Base-by-base conservation (phyloP, 2,888 invertebrate genomes). In the Dinocampus coccinellae region DNA sequence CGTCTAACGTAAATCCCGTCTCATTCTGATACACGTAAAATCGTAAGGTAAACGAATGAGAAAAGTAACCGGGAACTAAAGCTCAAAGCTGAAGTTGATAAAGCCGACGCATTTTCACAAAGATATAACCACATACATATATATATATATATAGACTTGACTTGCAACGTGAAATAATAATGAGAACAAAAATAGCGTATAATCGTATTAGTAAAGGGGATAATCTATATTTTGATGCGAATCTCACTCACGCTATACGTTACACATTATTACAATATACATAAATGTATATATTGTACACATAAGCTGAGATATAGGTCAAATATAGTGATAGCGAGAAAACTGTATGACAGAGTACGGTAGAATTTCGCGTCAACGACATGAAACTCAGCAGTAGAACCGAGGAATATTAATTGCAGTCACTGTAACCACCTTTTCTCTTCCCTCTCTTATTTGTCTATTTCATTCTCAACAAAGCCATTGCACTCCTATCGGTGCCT, bases 341-440 rank as follows among this genome's bases (percentile, higher is more conserved):
- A 47, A 58, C 33, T 42, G 58, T 39, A 20, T 26, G 33, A 55
- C 26, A 57, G 57, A 57, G 29, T n/a, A n/a, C n/a, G n/a, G n/a
- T n/a, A n/a, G n/a, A n/a, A n/a, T n/a, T n/a, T 7, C 57, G 29
- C 57, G 47, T 53, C 76, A 78, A 77, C 74, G 79, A 76, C 76
- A 77, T 71, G 72, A 69, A 68, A 70, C 72, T 78, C 75, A 57
- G 73, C 76, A 76, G 75, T 78, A 72, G 81, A 78, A 81, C 76
- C 76, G 75, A 77, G 39, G 83, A 82, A 83, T 83, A 84, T 83
- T 84, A 84, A 84, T 84, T 83, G 83, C 79, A 83, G 81, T 80
- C 76, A 80, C 81, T 82, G 81, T 82, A 81, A 78, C 73, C 75
- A 68, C 72, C 75, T 66, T 62, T 39, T 39, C 13, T n/a, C n/a